Percentiles rank a stretch among this genome's conserved stretches.
phyloP scores from a whole-genome alignment of 2,113 vertebrate genomes.

The Neomonachus schauinslandi region DNA sequence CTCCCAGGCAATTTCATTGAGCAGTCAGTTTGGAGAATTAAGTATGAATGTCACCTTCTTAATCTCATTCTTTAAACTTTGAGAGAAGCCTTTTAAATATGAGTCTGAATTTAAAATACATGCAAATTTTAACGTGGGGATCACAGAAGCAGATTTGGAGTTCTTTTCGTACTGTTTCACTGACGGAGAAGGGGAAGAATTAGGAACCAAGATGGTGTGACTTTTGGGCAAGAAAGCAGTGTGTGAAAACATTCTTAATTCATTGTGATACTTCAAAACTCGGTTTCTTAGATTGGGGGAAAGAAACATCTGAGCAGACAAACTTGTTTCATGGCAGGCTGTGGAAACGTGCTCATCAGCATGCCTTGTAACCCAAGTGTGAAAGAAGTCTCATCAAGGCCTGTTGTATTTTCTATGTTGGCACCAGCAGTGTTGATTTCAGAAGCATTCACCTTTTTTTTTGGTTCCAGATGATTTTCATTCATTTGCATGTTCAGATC shows the following conservation, averaged over 20 bases:
- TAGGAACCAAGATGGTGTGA: not conserved
- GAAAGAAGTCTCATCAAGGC: not conserved
- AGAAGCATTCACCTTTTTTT: not conserved
- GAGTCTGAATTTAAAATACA: not conserved
- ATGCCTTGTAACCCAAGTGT: not conserved
- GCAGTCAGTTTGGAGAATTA: not conserved
- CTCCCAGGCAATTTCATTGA: not conserved
- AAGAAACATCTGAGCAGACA: not conserved
- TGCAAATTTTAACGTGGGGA: not conserved
- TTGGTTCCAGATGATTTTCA: not conserved
- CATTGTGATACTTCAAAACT: not conserved
- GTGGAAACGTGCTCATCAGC: not conserved
- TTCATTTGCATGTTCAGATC: slow-evolving; percentile 12
- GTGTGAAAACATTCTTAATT: not conserved
- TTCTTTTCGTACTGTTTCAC: not conserved
- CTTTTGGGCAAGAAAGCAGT: not conserved
- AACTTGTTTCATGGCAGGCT: not conserved
- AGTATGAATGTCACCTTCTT: not conserved
- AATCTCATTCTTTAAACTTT: not conserved
- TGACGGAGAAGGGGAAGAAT: not conserved
- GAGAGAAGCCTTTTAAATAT: not conserved
- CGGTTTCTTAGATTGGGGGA: not conserved
- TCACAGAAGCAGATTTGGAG: not conserved
- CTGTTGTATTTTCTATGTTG: not conserved
- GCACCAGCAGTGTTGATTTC: not conserved